These are phyloP conservation scores for Dreissena rostriformis DNA, from an alignment of 1,140 invertebrate species.

Conservation along the genomic window DNA sequence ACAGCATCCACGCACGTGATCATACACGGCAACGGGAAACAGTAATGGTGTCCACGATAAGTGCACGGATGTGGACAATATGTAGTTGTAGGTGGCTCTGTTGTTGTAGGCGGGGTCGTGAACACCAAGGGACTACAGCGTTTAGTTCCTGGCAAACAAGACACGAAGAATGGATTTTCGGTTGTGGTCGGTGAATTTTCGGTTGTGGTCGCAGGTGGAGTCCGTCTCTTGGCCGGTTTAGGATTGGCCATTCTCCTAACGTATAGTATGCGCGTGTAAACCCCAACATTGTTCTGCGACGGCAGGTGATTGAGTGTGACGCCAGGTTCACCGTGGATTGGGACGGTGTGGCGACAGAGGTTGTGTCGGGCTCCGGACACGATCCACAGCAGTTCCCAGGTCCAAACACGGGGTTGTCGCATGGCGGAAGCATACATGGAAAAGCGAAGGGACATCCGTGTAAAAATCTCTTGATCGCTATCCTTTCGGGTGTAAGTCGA, in stretches of 20 bases:
- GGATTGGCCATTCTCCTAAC: too few relatives aligned
- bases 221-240: too few relatives aligned
- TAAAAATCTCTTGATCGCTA: slow-evolving; percentile 9
- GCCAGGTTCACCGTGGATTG: too few relatives aligned
- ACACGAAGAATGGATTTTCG: too few relatives aligned
- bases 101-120: not conserved
- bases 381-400: slow-evolving; percentile 34
- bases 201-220: too few relatives aligned
- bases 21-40: slow-evolving; percentile 38
- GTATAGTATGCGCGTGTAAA: too few relatives aligned
- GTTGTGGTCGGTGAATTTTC: too few relatives aligned
- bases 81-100: slow-evolving; percentile 9
- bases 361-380: slow-evolving; percentile 22
- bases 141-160: too few relatives aligned
- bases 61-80: slow-evolving; percentile 28
- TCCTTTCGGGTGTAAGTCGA: not conserved
- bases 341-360: too few relatives aligned
- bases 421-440: slow-evolving; percentile 37
- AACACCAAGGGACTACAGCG: too few relatives aligned
- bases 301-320: too few relatives aligned
- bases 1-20: slow-evolving; percentile 38
- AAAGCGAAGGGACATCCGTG: slow-evolving; percentile 43
- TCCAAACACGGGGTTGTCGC: slow-evolving; percentile 33
- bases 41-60: slow-evolving; percentile 27
- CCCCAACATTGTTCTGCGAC: too few relatives aligned